A percentile compares a stretch with the other conserved stretches of the same genome.
Conservation (phyloP, 2,888 invertebrate genomes). For the Balanococcus diminutus region DNA sequence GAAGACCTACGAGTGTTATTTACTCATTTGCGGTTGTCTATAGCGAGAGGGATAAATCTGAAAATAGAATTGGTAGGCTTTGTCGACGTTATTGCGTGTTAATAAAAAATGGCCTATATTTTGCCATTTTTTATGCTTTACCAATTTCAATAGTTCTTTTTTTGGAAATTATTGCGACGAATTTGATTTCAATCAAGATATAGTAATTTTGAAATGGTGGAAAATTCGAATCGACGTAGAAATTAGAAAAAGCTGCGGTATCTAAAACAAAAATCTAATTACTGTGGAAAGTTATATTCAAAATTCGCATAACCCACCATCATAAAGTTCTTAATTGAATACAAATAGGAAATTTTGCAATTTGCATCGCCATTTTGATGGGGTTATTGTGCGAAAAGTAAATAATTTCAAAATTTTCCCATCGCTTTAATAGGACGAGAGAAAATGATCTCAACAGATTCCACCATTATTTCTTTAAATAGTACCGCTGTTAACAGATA, state of each 20-base stretch:
- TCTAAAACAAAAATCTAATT: neutral
- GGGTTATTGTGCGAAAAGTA: neutral
- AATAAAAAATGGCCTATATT: neutral
- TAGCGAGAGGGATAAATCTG: neutral
- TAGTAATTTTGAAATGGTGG: neutral
- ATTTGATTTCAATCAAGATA: neutral
- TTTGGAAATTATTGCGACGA: neutral
- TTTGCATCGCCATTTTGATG: neutral
- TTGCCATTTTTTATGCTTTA: neutral
- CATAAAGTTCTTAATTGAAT: neutral
- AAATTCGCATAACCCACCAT: neutral
- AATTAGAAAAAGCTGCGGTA: neutral
- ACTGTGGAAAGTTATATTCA: neutral
- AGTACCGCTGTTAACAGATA: slow-evolving; percentile 20
- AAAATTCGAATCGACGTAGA: neutral
- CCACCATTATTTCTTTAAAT: slow-evolving; percentile 9
- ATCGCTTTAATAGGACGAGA: neutral
- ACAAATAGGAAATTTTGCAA: neutral
- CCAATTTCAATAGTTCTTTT: neutral
- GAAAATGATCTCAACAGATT: slow-evolving; percentile 25
- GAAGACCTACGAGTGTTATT: neutral
- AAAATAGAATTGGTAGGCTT: neutral
- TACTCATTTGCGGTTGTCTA: neutral
- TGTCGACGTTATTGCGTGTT: neutral
- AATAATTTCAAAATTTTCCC: neutral